These are phyloP conservation scores for Hydriomena furcata DNA, from an alignment of 2,888 invertebrate species.

Conservation along the genomic window DNA sequence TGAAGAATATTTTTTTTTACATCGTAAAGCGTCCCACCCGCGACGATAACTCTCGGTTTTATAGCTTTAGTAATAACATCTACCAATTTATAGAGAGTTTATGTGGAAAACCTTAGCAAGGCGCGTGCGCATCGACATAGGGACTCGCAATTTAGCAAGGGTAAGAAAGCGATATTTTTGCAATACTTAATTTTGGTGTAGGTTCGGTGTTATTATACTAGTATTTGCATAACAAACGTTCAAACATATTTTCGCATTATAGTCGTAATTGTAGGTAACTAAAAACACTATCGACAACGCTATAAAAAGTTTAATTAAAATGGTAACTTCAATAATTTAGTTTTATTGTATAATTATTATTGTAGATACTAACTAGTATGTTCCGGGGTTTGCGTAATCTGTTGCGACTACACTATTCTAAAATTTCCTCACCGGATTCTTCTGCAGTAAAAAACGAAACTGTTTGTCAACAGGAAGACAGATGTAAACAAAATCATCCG, in stretches of 20 bases:
- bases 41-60: constrained; percentile 45
- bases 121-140: constrained; percentile 37
- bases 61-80: constrained; percentile 43
- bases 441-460: constrained; percentile 20
- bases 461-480: constrained; percentile 22
- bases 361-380: too few relatives aligned
- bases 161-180: too few relatives aligned
- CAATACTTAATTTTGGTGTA: not conserved
- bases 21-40: constrained; percentile 48
- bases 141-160: too few relatives aligned
- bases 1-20: constrained; percentile 52
- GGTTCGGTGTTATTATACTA: too few relatives aligned
- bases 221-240: too few relatives aligned
- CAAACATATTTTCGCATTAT: too few relatives aligned
- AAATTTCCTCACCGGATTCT: constrained; percentile 15
- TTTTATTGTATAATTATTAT: too few relatives aligned
- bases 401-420: constrained; percentile 1
- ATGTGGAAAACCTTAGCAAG: constrained; percentile 43
- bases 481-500: constrained; percentile 29
- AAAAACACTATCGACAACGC: too few relatives aligned
- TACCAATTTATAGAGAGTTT: constrained; percentile 51
- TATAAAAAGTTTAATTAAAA: too few relatives aligned
- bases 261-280: too few relatives aligned
- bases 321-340: too few relatives aligned
- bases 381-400: too few relatives aligned